Evolutionary conservation across 2,797 vertebrate species (phyloP), one percentile per base, ranked within the genome.

Genomic region (Denticeps clupeoides): DNA sequence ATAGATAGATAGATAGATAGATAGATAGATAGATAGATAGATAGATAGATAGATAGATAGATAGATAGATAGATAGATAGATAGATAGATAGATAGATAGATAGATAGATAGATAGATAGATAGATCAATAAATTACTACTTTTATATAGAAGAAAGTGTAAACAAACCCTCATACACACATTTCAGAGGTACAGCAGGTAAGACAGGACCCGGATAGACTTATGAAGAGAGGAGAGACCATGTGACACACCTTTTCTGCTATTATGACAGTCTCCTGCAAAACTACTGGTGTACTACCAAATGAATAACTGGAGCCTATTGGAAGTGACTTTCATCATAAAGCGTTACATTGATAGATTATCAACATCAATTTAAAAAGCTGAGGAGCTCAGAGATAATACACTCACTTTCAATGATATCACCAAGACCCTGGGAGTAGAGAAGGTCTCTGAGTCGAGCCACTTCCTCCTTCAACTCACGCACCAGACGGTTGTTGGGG

Each of bases 401-500:
- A n/a, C n/a, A 46, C 23, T 7, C 16, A 9, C 41, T 37, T 32
- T 40, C 11, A 18, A 2, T 51, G 74, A 99, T 97, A 79, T 99
- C 95, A 15, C 94, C 93, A 1, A 99, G 88, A 19, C 95, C 95
- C 69, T 99, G 95, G 15, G 91, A 78, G 0, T 83, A 93, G n/a
- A 99, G 81, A 24, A 99, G 86, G 57, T 99, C 95, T 29, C 88
- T 87, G 64, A 99, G 86, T 16, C 95, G 89, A 3, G 93, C 86
- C 74, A 99, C 95, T 59, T 99, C 95, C 0, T 98, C 95, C 68
- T 99, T 98, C 63, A 99, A 85, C 70, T 99, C 95, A 0, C 95
- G 87, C 71, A 99, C 93, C 59, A 99, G 80, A 2, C 92, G 91
- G 76, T 97, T 97, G 83, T 93, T 99, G 63, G 95, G 95, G 65